Evolutionary conservation across 2,888 invertebrate species (phyloP), one percentile per base, ranked within the genome.

Genomic region (Drosophila infuscata): DNA sequence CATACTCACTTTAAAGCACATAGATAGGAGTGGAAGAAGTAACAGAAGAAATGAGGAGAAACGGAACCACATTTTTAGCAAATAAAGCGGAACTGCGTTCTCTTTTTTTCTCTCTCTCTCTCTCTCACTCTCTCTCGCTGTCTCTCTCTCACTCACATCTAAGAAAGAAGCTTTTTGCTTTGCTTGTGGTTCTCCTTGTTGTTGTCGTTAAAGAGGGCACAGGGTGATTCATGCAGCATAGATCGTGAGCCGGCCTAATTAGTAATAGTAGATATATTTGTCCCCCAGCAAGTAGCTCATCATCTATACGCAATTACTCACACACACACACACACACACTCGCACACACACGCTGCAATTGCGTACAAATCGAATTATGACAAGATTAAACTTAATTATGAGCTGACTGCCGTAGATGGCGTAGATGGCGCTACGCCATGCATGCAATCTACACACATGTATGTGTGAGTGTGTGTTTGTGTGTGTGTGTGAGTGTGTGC

Each of bases 351-450:
- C 36, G n/a, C 36, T 48, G 29, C 33, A 54, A 38, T 32, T 38
- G 38, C 62, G n/a, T 41, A 8, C 11, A 68, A 64, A 51, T 20
- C 9, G 15, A 30, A 48, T 64, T 49, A 56, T 20, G 49, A 48
- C 63, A 46, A 38, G 36, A 36, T 25, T 33, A 64, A 67, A 54
- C 29, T 17, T 25, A 33, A 62, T 41, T 33, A 29, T 59, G 30
- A 25, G 20, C n/a, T 25, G 43, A 48, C 48, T 48, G 12, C n/a
- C 41, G 20, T 25, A 25, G 20, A 25, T 25, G 20, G 20, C 20
- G 20, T 25, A 25, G 20, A 25, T 25, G 33, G 49, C 63, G 63
- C 29, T 65, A 33, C 49, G 41, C n/a, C 46, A 46, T n/a, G n/a
- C n/a, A 54, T 35, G 41, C 33, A 25, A 33, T 49, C 49, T 7